Conservation (phyloP, 1,140 invertebrate genomes). For the Hypsibius dujardini region DNA sequence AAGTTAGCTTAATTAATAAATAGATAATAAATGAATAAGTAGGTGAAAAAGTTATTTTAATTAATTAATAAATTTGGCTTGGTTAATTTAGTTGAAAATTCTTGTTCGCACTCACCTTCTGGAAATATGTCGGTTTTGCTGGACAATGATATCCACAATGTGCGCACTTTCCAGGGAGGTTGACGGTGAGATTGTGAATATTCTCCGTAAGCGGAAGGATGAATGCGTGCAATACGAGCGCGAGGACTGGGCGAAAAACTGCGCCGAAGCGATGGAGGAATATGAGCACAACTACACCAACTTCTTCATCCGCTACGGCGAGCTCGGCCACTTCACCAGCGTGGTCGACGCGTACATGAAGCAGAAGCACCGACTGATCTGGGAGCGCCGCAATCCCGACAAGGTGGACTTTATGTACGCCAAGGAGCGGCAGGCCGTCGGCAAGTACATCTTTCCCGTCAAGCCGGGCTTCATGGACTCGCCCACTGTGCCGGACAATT, state of each 20-base stretch:
- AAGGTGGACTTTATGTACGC: slow-evolving; percentile 9
- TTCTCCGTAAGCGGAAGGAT: slow-evolving; percentile 60
- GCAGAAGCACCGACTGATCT: slow-evolving; percentile 92
- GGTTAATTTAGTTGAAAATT: too few relatives aligned
- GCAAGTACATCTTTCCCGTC: background rate
- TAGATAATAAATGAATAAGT: too few relatives aligned
- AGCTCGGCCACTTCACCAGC: slow-evolving; percentile 53
- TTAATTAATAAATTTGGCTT: too few relatives aligned
- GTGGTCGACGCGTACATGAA: slow-evolving; percentile 77
- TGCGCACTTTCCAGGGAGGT: slow-evolving; percentile 53
- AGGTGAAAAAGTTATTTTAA: too few relatives aligned
- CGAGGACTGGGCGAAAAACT: slow-evolving; percentile 47
- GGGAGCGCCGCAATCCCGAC: slow-evolving; percentile 56
- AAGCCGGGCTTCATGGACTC: background rate
- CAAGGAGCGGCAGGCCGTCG: background rate
- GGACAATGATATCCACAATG: too few relatives aligned
- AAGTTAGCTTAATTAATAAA: too few relatives aligned
- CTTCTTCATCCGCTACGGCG: slow-evolving; percentile 91
- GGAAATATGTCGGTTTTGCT: too few relatives aligned
- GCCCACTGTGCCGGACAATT: background rate
- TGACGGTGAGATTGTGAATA: slow-evolving; percentile 63
- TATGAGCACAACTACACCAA: slow-evolving; percentile 60
- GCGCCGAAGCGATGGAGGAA: slow-evolving; percentile 46
- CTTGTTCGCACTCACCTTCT: too few relatives aligned
- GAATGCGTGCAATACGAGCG: slow-evolving; percentile 63